Percentiles rank a stretch among this genome's conserved stretches.
Evolutionary conservation across 2,113 vertebrate species (phyloP).

Genomic region (Malurus cyaneus): DNA sequence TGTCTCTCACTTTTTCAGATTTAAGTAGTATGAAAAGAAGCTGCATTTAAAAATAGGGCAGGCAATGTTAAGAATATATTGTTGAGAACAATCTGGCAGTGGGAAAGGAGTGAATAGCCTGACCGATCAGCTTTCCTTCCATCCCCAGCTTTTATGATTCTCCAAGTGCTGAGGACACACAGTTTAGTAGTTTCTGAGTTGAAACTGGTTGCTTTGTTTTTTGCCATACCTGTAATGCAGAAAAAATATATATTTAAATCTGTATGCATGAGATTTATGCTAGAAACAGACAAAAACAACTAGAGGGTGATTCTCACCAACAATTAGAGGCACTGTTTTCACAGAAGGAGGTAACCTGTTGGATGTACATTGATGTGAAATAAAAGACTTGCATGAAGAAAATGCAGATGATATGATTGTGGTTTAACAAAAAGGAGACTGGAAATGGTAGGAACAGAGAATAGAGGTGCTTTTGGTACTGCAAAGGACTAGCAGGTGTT

Average conservation of each 20-base stretch:
- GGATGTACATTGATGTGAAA: neutral
- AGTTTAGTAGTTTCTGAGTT: neutral
- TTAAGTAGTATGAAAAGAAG: slow-evolving; percentile 1
- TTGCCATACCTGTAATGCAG: neutral
- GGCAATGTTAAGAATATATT: neutral
- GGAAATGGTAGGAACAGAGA: neutral
- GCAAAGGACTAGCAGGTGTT: neutral
- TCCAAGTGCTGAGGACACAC: neutral
- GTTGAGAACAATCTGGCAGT: neutral
- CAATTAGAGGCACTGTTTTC: neutral
- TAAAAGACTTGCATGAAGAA: neutral
- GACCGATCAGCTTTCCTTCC: neutral
- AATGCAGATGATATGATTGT: neutral
- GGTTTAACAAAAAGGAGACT: neutral
- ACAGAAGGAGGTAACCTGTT: neutral
- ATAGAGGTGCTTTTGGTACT: neutral
- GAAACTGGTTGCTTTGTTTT: neutral
- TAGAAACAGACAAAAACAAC: neutral
- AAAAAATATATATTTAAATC: neutral
- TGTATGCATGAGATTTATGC: neutral
- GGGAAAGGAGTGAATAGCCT: neutral
- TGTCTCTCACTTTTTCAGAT: neutral
- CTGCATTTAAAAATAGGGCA: neutral
- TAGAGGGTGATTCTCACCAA: neutral
- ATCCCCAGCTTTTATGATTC: neutral